Base-by-base conservation (phyloP, 2,888 invertebrate species). In the Melinopterus prodromus region DNA sequence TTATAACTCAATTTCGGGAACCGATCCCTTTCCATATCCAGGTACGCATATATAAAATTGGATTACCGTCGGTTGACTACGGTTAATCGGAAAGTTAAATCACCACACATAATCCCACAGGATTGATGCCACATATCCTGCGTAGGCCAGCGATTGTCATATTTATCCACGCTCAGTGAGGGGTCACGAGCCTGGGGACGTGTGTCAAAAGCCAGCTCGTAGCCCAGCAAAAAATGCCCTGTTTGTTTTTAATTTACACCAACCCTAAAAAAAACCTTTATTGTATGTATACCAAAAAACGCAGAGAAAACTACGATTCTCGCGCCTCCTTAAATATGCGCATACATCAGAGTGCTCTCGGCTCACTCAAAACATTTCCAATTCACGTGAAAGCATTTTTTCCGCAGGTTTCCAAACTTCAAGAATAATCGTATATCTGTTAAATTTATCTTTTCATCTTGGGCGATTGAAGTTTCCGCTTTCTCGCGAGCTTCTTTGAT, bases 351-450 rank as follows among this genome's bases (percentile, higher is more conserved):
- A 53, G 5, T 53, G 53, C 12, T 53, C 53, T 53, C 9, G 9
- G 12, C 53, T 53, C 53, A 53, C 53, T 53, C 53, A 53, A 53
- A 53, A 53, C 53, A 53, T 53, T 53, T 53, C 53, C 53, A 53
- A 53, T 53, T 53, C 53, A 53, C 53, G 53, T 53, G 12, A 53
- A 53, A 53, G 53, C 53, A 53, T 53, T 53, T 53, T 53, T 53
- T 53, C 53, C 53, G 53, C 53, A 53, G 53, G 53, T 53, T 53
- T 53, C 53, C 2, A 53, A 53, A 53, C 53, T 53, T 53, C 53
- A 53, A 53, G 53, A 53, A 53, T 53, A 53, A 53, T 53, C 53
- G 53, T 53, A 53, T 53, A 53, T 53, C 53, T 53, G 53, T 53
- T 9, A 53, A 53, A 53, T 53, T 53, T 53, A 53, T 53, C 53